phyloP scores from a whole-genome alignment of 2,113 vertebrate genomes.

The Elachura formosa region DNA sequence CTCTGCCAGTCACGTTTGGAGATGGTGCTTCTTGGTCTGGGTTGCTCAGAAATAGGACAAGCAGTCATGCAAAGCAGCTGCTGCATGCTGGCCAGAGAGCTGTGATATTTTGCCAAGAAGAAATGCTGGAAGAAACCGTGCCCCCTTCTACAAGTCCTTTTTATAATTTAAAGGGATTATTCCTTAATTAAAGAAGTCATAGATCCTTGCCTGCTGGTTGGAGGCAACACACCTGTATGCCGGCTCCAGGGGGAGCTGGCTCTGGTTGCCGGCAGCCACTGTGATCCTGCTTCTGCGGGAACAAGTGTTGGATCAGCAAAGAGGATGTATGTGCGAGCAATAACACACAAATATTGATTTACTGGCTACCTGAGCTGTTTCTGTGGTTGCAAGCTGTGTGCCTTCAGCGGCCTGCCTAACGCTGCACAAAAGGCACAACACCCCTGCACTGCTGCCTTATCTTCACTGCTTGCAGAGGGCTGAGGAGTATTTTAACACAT shows the following conservation, averaged over 20 bases:
- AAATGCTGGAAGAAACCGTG: background rate
- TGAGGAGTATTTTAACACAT: background rate
- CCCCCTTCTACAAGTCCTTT: background rate
- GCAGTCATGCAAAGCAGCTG: background rate
- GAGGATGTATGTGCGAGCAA: background rate
- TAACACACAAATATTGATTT: slow-evolving; percentile 1
- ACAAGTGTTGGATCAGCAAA: slow-evolving; percentile 23
- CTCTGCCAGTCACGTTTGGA: fast-evolving
- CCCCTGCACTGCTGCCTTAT: background rate
- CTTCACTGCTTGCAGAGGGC: background rate
- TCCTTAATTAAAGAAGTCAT: background rate
- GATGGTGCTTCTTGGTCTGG: background rate
- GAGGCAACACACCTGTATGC: fast-evolving
- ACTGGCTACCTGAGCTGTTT: background rate
- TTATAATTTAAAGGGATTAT: background rate
- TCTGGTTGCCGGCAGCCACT: background rate
- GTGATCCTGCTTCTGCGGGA: background rate
- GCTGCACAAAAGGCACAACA: background rate
- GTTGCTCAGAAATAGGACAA: background rate
- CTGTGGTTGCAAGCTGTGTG: background rate
- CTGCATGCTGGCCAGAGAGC: fast-evolving
- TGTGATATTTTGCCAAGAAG: background rate
- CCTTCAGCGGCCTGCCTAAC: background rate
- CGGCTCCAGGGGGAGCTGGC: background rate
- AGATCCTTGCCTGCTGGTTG: background rate